Conservation (phyloP, 2,888 invertebrate genomes). For the Drosophila birchii region DNA sequence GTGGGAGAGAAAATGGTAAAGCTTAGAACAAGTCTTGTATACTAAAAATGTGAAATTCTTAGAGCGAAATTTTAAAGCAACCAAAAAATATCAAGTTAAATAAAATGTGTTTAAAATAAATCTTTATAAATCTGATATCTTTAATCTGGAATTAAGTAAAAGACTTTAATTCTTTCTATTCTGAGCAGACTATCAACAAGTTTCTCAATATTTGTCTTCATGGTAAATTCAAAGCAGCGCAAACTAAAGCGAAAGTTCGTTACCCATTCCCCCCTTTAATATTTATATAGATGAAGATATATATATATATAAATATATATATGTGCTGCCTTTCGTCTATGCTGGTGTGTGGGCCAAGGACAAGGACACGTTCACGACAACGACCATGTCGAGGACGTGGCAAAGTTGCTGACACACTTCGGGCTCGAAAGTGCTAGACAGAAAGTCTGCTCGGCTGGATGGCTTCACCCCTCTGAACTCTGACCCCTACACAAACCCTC, state of each 20-base stretch:
- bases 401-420: slow-evolving; percentile 81
- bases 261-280: slow-evolving; percentile 10
- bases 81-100: slow-evolving; percentile 27
- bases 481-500: slow-evolving; percentile 10
- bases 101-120: slow-evolving; percentile 9
- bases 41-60: slow-evolving; percentile 13
- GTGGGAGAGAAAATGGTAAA: slow-evolving; percentile 1
- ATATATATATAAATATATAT: slow-evolving; percentile 58
- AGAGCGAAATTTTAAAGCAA: slow-evolving; percentile 33
- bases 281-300: slow-evolving; percentile 40
- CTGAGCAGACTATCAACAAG: slow-evolving; percentile 50
- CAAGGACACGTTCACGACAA: slow-evolving; percentile 76
- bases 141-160: not conserved
- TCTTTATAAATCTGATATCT: no score
- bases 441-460: slow-evolving; percentile 65
- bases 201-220: slow-evolving; percentile 43
- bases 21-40: slow-evolving; percentile 5
- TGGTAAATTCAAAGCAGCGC: slow-evolving; percentile 64
- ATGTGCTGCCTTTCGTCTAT: slow-evolving; percentile 15
- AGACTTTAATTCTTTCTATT: not conserved
- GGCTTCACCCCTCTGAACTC: slow-evolving; percentile 22
- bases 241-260: slow-evolving; percentile 75
- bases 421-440: slow-evolving; percentile 74
- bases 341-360: slow-evolving; percentile 74
- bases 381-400: slow-evolving; percentile 64